Percentiles rank a stretch among this genome's conserved stretches.
These are phyloP conservation scores for Podotricha telesiphe DNA, from an alignment of 2,888 invertebrate species.

Conservation along the genomic window DNA sequence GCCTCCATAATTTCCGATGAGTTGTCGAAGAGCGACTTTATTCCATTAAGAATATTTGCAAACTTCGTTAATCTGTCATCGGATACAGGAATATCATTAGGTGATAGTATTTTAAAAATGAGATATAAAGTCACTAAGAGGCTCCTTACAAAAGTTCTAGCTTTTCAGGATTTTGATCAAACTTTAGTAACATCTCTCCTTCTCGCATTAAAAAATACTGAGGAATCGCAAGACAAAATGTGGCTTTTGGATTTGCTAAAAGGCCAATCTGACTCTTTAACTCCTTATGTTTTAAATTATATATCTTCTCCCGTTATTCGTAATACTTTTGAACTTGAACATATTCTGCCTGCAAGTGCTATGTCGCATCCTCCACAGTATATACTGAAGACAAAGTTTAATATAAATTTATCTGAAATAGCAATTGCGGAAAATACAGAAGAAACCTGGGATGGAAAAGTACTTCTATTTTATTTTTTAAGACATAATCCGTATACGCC, in stretches of 20 bases:
- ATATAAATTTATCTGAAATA: conserved; percentile 72
- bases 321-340: conserved; percentile 60
- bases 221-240: conserved; percentile 53
- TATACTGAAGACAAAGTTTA: conserved; percentile 71
- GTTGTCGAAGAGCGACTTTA: conserved; percentile 63
- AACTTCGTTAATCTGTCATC: conserved; percentile 50
- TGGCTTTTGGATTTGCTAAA: conserved; percentile 64
- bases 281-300: conserved; percentile 60
- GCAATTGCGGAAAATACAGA: conserved; percentile 72
- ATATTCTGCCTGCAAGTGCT: conserved; percentile 57
- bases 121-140: conserved; percentile 57
- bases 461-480: conserved; percentile 72
- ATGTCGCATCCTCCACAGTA: conserved; percentile 69
- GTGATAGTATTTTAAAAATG: conserved; percentile 48
- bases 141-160: conserved; percentile 62
- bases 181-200: conserved; percentile 65
- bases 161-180: conserved; percentile 70
- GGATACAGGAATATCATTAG: conserved; percentile 36
- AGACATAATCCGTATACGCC: conserved; percentile 64
- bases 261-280: conserved; percentile 65
- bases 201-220: conserved; percentile 56
- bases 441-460: conserved; percentile 78
- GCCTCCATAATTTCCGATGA: conserved; percentile 47
- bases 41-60: conserved; percentile 64
- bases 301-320: conserved; percentile 61